Evolutionary conservation across 2,888 invertebrate genomes (phyloP), one percentile per base, ranked within the genome.

Genomic region (Zootermopsis nevadensis): DNA sequence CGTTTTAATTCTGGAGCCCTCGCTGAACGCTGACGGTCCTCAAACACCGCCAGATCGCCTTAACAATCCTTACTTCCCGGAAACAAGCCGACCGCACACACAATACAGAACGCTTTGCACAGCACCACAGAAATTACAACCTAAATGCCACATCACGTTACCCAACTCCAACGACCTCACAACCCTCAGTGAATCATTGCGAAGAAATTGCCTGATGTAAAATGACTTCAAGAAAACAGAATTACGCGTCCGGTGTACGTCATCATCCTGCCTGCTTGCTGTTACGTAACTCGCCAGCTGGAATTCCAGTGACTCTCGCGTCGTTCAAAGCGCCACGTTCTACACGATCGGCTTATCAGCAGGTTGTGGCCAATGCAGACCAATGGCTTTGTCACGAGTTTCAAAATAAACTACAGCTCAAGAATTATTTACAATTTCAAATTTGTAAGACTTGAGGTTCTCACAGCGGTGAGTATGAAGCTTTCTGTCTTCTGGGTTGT

Each of bases 191-290:
- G 69, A 69, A 27, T 69, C 69, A 69, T 69, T 8, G 22, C 24
- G 2, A 69, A 69, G 69, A 69, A 1, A 69, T 69, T 69, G 69
- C 22, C 27, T 66, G 27, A 66, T 66, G 66, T 10, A 42, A 48
- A 48, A 48, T 48, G 48, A 15, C 19, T 2, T 4, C 60, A 60
- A 60, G 60, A 60, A n/a, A 60, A n/a, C 27, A 33, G 69, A 69
- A 69, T 69, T 31, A 33, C 69, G 69, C 69, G 69, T 69, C 69
- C 69, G 69, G 60, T 27, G 8, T 33, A 33, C 69, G 33, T 69
- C 69, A 69, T 12, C 69, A 69, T 31, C 33, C 69, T 60, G 60
- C 60, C 60, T n/a, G n/a, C 4, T n/a, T 60, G 33, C 10, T 69
- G 24, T 69, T 69, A 33, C 69, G 69, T 69, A 69, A 69, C 8